Conservation (phyloP, 2,797 vertebrate species). For the Melopsittacus undulatus region DNA sequence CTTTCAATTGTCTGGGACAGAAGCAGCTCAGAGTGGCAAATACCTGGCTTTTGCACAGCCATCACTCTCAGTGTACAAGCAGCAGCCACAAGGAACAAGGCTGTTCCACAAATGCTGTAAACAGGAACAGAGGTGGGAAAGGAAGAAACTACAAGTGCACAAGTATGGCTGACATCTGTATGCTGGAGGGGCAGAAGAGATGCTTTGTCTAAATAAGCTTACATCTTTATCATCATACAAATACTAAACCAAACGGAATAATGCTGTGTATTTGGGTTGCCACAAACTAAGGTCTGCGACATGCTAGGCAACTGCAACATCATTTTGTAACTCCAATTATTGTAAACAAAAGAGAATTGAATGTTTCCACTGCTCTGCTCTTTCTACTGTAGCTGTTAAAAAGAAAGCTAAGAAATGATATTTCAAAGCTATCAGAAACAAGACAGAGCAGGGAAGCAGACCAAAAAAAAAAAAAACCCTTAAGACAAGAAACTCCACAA, state of each 20-base stretch:
- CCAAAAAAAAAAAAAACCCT: background rate
- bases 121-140: background rate
- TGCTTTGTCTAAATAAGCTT: background rate
- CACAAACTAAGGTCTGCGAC: conserved; percentile 16
- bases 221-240: background rate
- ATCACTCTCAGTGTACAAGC: background rate
- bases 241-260: conserved; percentile 41
- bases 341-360: conserved; percentile 43
- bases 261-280: conserved; percentile 46
- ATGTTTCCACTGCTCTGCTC: conserved; percentile 11
- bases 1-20: background rate
- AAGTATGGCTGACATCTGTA: background rate
- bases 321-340: conserved; percentile 46
- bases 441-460: background rate
- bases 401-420: background rate
- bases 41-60: background rate
- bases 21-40: conserved; percentile 26
- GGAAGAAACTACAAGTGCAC: background rate
- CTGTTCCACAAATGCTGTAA: background rate
- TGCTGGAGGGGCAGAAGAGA: background rate
- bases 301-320: conserved; percentile 51
- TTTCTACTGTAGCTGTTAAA: conserved; percentile 3
- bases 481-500: background rate
- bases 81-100: background rate
- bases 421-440: background rate